Evolutionary conservation across 2,797 vertebrate species (phyloP).

Genomic region (Phataginus tricuspis): DNA sequence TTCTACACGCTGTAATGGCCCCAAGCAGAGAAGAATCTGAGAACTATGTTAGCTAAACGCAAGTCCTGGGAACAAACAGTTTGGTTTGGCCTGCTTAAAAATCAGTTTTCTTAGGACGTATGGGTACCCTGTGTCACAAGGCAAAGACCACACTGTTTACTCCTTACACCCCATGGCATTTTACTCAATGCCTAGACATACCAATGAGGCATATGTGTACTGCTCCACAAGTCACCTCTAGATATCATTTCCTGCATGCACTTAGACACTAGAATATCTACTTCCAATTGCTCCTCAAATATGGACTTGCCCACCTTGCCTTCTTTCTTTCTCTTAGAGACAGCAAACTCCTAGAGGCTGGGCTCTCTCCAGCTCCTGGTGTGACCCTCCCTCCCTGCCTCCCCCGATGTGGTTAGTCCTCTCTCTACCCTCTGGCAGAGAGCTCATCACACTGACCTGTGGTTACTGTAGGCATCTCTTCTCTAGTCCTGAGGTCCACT

Average conservation of each 20-base stretch:
- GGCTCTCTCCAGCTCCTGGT: not conserved
- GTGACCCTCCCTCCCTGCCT: not conserved
- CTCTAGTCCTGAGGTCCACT: not conserved
- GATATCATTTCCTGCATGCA: no score
- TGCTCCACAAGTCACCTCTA: not conserved
- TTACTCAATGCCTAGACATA: not conserved
- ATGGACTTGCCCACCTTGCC: not conserved
- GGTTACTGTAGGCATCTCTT: not conserved
- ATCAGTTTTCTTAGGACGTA: not conserved
- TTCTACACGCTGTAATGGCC: not conserved
- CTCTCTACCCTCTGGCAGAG: not conserved
- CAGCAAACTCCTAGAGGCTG: not conserved
- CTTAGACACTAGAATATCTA: not conserved
- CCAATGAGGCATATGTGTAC: not conserved
- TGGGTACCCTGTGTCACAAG: not conserved
- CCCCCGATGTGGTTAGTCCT: not conserved
- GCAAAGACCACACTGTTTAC: not conserved
- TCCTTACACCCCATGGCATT: not conserved
- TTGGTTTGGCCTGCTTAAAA: constrained; percentile 21
- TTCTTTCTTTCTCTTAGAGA: not conserved
- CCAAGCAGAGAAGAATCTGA: not conserved
- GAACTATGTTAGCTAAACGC: constrained; percentile 12
- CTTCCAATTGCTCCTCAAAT: not conserved
- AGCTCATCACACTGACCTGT: not conserved
- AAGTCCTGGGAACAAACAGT: not conserved